These are phyloP conservation scores for Pipa parva DNA, from an alignment of 2,113 vertebrate genomes.

Conservation along the genomic window DNA sequence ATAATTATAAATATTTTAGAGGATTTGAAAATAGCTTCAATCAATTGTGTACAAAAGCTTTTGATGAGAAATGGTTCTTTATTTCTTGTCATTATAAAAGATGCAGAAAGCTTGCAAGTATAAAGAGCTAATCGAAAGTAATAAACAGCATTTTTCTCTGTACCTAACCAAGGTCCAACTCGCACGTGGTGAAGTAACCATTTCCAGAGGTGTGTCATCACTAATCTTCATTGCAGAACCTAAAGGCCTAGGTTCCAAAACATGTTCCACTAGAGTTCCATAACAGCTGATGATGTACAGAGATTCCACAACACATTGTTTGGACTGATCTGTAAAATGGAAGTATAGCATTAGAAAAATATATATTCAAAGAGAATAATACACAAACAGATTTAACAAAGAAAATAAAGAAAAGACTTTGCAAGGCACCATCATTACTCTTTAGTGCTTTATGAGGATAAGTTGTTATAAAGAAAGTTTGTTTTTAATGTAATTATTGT, in stretches of 20 bases:
- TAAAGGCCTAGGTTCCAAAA: conserved; percentile 86
- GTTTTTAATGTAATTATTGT: background rate
- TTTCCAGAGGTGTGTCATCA: conserved; percentile 91
- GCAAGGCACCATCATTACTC: too few relatives aligned
- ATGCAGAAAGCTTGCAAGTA: too few relatives aligned
- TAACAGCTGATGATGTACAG: conserved; percentile 94
- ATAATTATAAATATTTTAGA: too few relatives aligned
- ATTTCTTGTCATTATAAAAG: too few relatives aligned
- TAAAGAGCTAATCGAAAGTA: background rate
- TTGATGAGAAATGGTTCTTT: too few relatives aligned
- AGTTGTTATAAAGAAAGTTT: too few relatives aligned
- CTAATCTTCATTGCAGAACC: conserved; percentile 89
- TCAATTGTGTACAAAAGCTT: too few relatives aligned
- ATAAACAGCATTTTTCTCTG: background rate
- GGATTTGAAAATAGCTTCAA: too few relatives aligned
- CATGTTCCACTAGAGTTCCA: conserved; percentile 90
- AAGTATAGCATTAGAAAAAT: background rate
- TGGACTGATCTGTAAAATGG: conserved; percentile 78
- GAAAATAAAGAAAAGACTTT: too few relatives aligned
- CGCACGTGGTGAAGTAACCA: conserved; percentile 84
- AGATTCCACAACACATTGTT: conserved; percentile 87
- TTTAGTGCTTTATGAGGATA: too few relatives aligned
- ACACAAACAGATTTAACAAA: too few relatives aligned
- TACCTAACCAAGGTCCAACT: conserved; percentile 94
- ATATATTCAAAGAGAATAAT: too few relatives aligned